Conservation (phyloP, 2,797 vertebrate genomes). For the Lacerta bilineata region DNA sequence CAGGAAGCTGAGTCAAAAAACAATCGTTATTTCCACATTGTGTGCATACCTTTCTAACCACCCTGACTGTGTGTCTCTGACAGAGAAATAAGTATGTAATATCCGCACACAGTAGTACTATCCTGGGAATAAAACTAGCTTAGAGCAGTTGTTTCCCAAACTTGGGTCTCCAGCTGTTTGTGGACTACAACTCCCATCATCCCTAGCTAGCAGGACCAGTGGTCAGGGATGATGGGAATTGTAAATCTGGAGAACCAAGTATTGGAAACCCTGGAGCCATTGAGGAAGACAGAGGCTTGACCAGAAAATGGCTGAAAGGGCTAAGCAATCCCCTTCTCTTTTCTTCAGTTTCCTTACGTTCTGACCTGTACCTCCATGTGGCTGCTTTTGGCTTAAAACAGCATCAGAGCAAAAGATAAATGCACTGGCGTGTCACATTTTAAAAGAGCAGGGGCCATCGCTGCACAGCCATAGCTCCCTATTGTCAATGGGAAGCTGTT, state of each 20-base stretch:
- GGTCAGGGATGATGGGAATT: no score
- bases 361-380: background rate
- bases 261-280: no score
- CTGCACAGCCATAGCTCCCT: background rate
- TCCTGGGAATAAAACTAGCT: background rate
- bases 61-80: slow-evolving; percentile 43
- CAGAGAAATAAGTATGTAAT: background rate
- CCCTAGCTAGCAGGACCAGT: no score
- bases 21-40: slow-evolving; percentile 42
- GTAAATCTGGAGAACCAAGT: no score
- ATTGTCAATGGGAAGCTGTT: background rate
- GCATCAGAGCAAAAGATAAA: background rate
- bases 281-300: background rate
- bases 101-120: background rate
- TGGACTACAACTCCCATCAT: no score
- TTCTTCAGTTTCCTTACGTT: background rate
- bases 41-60: slow-evolving; percentile 47
- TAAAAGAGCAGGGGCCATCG: slow-evolving; percentile 24
- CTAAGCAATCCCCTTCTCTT: background rate
- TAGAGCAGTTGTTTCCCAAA: no score
- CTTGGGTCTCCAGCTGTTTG: no score
- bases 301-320: background rate
- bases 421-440: background rate
- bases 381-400: background rate
- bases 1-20: background rate